Conservation (phyloP, 2,888 invertebrate species). For the Tetragonula carbonaria region DNA sequence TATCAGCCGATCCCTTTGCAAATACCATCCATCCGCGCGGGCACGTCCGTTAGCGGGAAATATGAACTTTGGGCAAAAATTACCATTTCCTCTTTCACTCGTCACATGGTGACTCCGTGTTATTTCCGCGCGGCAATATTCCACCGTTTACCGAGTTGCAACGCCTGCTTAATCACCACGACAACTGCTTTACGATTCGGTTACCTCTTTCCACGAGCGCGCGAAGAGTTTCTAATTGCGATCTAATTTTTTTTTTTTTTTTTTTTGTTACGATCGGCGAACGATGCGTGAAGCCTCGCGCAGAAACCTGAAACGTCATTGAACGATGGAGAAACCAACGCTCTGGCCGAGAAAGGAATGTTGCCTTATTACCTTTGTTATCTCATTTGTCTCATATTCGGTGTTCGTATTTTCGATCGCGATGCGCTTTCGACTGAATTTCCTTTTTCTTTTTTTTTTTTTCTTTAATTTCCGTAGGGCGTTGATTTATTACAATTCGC, state of each 20-base stretch:
- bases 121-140: constrained; percentile 22
- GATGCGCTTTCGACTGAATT: background rate
- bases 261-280: background rate
- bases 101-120: constrained; percentile 19
- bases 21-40: too few relatives aligned
- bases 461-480: background rate
- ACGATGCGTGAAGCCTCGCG: background rate
- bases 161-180: constrained; percentile 28
- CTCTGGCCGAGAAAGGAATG: background rate
- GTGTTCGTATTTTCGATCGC: background rate
- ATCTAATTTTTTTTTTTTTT: background rate
- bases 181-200: constrained; percentile 41
- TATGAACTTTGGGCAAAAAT: constrained; percentile 28
- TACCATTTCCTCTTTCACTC: constrained; percentile 51
- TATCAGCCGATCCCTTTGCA: too few relatives aligned
- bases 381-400: too few relatives aligned
- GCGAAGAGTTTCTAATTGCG: background rate
- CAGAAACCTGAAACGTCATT: background rate
- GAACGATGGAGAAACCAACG: background rate
- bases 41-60: background rate
- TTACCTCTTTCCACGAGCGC: background rate
- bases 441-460: too few relatives aligned
- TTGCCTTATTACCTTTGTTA: background rate
- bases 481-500: background rate
- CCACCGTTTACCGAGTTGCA: constrained; percentile 5